Conservation (phyloP, 1,140 invertebrate species). For the Phortica variegata region DNA sequence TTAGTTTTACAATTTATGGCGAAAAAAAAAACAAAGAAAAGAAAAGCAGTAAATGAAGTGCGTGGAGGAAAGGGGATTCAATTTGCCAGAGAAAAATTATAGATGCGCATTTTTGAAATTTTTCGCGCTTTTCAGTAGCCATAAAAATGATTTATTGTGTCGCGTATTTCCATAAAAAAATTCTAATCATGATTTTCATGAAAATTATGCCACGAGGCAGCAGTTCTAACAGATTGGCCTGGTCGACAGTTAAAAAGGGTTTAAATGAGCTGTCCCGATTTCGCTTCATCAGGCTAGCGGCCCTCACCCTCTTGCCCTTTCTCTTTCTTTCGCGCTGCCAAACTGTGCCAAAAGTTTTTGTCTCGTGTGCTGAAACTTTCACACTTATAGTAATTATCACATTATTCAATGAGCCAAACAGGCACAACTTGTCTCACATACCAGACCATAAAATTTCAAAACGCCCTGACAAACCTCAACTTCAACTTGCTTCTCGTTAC, state of each 20-base stretch:
- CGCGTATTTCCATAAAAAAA: neutral
- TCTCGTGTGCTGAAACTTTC: slow-evolving; percentile 5
- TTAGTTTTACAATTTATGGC: slow-evolving; percentile 47
- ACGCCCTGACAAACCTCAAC: slow-evolving; percentile 16
- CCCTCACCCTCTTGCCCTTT: no score
- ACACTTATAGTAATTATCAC: slow-evolving; percentile 26
- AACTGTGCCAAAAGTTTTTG: no score
- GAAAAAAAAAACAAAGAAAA: slow-evolving; percentile 8
- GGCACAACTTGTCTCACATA: slow-evolving; percentile 13
- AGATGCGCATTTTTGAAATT: no score
- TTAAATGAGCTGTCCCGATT: no score
- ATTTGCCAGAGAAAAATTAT: neutral
- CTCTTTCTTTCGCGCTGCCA: no score
- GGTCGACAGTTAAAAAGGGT: no score
- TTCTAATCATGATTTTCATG: neutral
- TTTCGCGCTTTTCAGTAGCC: slow-evolving; percentile 47
- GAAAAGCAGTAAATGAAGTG: neutral
- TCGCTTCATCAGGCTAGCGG: neutral
- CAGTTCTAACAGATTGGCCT: no score
- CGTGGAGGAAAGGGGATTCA: no score
- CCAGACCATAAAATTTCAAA: slow-evolving; percentile 7
- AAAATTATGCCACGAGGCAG: no score
- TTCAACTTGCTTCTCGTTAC: no score
- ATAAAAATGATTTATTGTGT: slow-evolving; percentile 49
- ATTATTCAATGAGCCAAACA: slow-evolving; percentile 17